Evolutionary conservation across 2,888 invertebrate species (phyloP).

Genomic region (Leptinotarsa juncta): DNA sequence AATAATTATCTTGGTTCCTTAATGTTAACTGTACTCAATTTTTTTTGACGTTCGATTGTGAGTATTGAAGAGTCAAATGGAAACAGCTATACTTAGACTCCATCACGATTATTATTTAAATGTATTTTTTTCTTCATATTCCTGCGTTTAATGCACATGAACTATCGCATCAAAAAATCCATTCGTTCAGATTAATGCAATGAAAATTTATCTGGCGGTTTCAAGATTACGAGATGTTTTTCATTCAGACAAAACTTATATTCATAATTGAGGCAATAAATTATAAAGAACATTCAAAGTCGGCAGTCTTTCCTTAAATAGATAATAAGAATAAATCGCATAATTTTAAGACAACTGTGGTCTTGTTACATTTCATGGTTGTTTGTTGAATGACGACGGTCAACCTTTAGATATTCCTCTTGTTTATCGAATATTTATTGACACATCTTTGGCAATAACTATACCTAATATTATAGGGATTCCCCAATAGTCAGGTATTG

Average conservation of each 20-base stretch:
- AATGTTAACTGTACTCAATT: too few species aligned
- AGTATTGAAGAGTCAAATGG: too few species aligned
- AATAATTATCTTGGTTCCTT: too few species aligned
- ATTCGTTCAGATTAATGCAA: not conserved
- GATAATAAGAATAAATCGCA: not conserved
- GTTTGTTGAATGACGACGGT: not conserved
- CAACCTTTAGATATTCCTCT: not conserved
- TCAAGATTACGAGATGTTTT: not conserved
- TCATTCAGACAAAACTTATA: not conserved
- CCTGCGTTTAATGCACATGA: too few species aligned
- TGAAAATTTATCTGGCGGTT: not conserved
- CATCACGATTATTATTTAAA: too few species aligned
- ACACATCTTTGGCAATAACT: too few species aligned
- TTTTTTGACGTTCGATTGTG: too few species aligned
- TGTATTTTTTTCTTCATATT: too few species aligned
- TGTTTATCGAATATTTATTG: not conserved
- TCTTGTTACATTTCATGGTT: not conserved
- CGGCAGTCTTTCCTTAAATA: not conserved
- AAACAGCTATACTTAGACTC: too few species aligned
- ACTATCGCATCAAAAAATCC: not conserved
- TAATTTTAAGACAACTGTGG: not conserved
- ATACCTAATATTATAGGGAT: too few species aligned
- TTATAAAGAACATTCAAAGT: not conserved
- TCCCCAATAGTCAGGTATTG: too few species aligned
- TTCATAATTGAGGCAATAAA: not conserved